Evolutionary conservation across 1,140 invertebrate species (phyloP).

Genomic region (Dolichoris vasculosae): DNA sequence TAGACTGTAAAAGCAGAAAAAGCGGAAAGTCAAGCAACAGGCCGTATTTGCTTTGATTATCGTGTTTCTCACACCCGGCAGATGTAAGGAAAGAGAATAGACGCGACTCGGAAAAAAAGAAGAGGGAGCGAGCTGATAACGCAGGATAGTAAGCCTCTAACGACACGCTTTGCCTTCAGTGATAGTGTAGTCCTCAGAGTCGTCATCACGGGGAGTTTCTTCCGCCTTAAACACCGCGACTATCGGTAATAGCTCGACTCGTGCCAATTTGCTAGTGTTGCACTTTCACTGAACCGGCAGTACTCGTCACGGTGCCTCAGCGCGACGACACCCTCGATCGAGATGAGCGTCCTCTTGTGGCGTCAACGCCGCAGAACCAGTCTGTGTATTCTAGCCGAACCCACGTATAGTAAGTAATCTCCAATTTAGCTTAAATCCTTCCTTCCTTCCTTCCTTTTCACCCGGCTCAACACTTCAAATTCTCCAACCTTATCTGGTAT

Average conservation of each 20-base stretch:
- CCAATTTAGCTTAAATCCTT: too few relatives aligned
- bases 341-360: constrained; percentile 66
- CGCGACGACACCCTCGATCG: not conserved
- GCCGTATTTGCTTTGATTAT: constrained; percentile 44
- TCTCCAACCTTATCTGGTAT: too few relatives aligned
- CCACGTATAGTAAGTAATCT: constrained; percentile 17
- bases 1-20: not conserved
- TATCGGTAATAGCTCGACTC: not conserved
- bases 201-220: not conserved
- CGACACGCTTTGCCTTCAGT: constrained; percentile 10
- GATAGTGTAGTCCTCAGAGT: constrained; percentile 27
- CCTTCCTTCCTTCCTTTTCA: too few relatives aligned
- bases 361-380: constrained; percentile 59
- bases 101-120: not conserved
- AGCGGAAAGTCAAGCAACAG: not conserved
- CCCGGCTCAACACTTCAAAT: too few relatives aligned
- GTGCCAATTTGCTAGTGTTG: not conserved
- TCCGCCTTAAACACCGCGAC: not conserved
- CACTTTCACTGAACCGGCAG: not conserved
- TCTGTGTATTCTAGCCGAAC: not conserved
- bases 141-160: not conserved
- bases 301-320: not conserved
- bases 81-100: not conserved
- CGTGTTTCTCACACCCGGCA: not conserved
- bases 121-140: constrained; percentile 31